phyloP scores from a whole-genome alignment of 2,888 invertebrate genomes.

The Hanleya hanleyi region DNA sequence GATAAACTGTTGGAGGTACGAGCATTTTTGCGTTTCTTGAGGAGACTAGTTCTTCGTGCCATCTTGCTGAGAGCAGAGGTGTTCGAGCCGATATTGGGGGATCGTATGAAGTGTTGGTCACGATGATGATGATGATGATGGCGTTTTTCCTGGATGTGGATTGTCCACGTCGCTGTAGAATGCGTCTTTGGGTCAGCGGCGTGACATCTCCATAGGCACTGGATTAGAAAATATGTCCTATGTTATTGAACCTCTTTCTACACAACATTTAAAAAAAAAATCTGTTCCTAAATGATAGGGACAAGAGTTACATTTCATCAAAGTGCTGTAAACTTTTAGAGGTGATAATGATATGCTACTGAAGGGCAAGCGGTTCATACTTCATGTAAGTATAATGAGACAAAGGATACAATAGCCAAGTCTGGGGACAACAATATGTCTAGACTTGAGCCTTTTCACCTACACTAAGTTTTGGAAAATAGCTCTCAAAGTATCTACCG shows the following conservation, averaged over 20 bases:
- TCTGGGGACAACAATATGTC: too few relatives aligned
- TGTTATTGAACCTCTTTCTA: too few relatives aligned
- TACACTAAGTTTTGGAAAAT: too few relatives aligned
- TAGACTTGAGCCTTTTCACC: too few relatives aligned
- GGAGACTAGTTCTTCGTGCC: constrained; percentile 58
- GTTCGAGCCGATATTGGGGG: constrained; percentile 14
- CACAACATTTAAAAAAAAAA: too few relatives aligned
- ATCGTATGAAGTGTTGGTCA: constrained; percentile 16
- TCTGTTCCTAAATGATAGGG: not conserved
- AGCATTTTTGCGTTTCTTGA: constrained; percentile 38
- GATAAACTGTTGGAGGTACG: not conserved
- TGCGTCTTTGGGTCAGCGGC: constrained; percentile 85
- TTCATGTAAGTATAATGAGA: too few relatives aligned
- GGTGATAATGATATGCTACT: too few relatives aligned
- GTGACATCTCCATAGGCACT: constrained; percentile 85
- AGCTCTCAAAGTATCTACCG: too few relatives aligned
- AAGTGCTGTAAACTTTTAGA: not conserved
- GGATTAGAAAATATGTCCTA: constrained; percentile 19
- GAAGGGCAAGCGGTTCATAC: too few relatives aligned
- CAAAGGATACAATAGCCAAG: too few relatives aligned
- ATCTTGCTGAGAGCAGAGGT: constrained; percentile 53
- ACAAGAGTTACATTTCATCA: not conserved
- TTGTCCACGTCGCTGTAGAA: constrained; percentile 84
- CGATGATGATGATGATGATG: constrained; percentile 41
- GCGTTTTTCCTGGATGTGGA: constrained; percentile 77